Evolutionary conservation across 2,113 vertebrate genomes (phyloP).

Genomic region (Dissostichus mawsoni): DNA sequence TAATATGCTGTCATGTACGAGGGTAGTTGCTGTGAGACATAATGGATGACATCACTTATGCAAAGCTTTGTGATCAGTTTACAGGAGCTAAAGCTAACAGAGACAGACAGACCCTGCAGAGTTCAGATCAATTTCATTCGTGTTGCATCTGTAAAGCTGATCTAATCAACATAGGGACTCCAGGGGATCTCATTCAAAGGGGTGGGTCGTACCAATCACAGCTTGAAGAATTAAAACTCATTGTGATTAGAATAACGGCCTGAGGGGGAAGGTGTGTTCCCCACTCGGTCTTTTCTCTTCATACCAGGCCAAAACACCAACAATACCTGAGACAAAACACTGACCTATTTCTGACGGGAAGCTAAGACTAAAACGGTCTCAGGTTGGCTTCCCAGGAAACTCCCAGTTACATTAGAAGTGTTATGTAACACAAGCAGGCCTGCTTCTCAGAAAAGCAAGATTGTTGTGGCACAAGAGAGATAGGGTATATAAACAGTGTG

Average conservation of each 20-base stretch:
- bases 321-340: constrained; percentile 11
- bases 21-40: background rate
- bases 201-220: constrained; percentile 25
- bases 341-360: constrained; percentile 47
- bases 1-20: background rate
- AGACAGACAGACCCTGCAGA: background rate
- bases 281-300: constrained; percentile 22
- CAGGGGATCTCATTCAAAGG: background rate
- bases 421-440: constrained; percentile 49
- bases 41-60: background rate
- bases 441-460: constrained; percentile 14
- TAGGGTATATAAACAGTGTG: constrained; percentile 11
- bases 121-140: constrained; percentile 28
- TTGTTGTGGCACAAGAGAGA: background rate
- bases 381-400: constrained; percentile 45
- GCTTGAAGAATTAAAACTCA: background rate
- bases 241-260: constrained; percentile 43
- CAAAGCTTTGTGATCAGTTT: background rate
- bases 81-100: background rate
- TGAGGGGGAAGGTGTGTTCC: constrained; percentile 15
- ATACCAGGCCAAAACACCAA: constrained; percentile 14
- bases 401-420: constrained; percentile 30
- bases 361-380: background rate
- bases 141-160: constrained; percentile 32
- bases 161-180: constrained; percentile 40